Evolutionary conservation across 2,888 invertebrate genomes (phyloP).

Genomic region (Erannis defoliaria): DNA sequence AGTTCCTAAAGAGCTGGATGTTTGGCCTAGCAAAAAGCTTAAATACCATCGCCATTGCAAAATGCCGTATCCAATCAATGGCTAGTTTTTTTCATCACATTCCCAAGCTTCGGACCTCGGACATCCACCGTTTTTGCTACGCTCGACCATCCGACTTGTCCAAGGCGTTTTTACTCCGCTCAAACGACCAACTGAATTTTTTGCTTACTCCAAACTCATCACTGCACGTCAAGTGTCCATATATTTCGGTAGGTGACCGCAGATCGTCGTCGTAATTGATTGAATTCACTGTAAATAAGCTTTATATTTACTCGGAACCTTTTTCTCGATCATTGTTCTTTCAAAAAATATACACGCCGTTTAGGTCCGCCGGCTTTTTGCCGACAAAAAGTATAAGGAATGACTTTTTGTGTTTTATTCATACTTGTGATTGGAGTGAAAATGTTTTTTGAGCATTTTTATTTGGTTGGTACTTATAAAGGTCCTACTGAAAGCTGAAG

Average conservation of each 20-base stretch:
- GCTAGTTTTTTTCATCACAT: constrained; percentile 66
- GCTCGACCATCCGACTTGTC: constrained; percentile 67
- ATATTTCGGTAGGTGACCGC: constrained; percentile 73
- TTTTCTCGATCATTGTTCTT: constrained; percentile 47
- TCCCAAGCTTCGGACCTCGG: constrained; percentile 55
- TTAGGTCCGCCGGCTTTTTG: constrained; percentile 50
- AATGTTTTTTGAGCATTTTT: constrained; percentile 42
- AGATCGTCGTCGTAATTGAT: constrained; percentile 78
- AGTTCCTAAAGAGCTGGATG: no score
- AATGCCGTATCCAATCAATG: constrained; percentile 77
- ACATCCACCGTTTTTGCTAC: constrained; percentile 74
- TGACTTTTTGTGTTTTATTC: constrained; percentile 49
- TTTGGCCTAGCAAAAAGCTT: constrained; percentile 35
- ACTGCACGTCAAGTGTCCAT: constrained; percentile 74
- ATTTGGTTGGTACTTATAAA: constrained; percentile 33
- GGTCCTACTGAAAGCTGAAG: constrained; percentile 26
- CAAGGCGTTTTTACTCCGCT: constrained; percentile 73
- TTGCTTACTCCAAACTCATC: constrained; percentile 76
- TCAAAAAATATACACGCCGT: constrained; percentile 50
- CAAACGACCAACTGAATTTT: constrained; percentile 68
- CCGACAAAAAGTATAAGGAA: constrained; percentile 48
- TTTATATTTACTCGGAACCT: constrained; percentile 58
- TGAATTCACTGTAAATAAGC: constrained; percentile 74
- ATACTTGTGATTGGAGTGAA: constrained; percentile 42
- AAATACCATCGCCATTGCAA: constrained; percentile 58